These are phyloP conservation scores for Hippopotamus amphibius DNA, from an alignment of 2,113 vertebrate species.

Conservation along the genomic window DNA sequence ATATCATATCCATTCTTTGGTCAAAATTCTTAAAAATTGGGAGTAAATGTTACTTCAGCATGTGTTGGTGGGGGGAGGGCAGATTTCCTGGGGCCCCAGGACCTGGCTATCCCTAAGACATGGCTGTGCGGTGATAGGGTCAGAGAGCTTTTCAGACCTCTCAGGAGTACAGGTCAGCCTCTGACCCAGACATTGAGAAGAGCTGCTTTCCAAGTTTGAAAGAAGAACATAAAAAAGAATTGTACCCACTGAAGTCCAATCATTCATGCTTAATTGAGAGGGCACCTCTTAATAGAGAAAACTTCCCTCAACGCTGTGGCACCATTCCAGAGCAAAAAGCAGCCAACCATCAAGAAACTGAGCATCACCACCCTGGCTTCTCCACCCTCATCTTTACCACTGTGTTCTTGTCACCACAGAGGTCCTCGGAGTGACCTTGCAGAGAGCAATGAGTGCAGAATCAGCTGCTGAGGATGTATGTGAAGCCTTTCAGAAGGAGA, in stretches of 20 bases:
- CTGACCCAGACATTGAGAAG: not conserved
- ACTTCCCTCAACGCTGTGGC: fast-evolving
- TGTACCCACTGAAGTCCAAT: not conserved
- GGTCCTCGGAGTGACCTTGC: not conserved
- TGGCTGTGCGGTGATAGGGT: too few species aligned
- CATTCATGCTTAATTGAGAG: not conserved
- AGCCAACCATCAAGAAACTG: not conserved
- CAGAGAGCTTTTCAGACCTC: not conserved
- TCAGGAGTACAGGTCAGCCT: not conserved
- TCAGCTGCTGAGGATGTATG: not conserved
- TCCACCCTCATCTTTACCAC: not conserved
- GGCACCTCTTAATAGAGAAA: not conserved
- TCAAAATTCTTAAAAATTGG: not conserved
- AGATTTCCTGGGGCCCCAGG: not conserved
- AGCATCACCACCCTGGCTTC: not conserved
- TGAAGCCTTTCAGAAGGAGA: not conserved
- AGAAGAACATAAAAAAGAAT: not conserved
- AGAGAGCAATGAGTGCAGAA: not conserved
- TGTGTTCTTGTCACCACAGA: not conserved
- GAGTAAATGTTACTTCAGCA: not conserved
- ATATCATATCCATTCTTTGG: not conserved
- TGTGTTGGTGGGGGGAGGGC: fast-evolving
- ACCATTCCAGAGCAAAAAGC: not conserved
- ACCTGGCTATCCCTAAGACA: not conserved
- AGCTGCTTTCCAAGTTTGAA: not conserved